Evolutionary conservation across 2,797 vertebrate species (phyloP).

Genomic region (Agapornis canus): DNA sequence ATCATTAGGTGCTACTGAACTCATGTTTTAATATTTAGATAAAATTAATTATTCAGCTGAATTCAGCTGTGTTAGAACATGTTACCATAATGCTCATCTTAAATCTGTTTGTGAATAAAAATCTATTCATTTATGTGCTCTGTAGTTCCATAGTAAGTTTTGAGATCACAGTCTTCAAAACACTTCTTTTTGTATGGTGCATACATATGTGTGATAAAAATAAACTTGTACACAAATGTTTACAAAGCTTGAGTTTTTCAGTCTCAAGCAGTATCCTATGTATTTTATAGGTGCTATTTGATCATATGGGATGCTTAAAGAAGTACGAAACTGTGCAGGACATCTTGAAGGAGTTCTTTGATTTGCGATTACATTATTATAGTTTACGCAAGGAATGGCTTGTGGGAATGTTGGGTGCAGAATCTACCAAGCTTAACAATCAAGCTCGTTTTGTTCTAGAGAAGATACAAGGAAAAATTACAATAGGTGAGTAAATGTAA

Average conservation of each 20-base stretch:
- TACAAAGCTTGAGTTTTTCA: not conserved
- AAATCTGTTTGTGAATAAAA: not conserved
- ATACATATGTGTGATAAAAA: not conserved
- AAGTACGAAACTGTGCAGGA: slow-evolving; percentile 97
- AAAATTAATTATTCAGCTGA: not conserved
- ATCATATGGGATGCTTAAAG: slow-evolving; percentile 99
- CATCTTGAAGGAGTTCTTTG: slow-evolving; percentile 96
- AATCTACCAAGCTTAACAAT: slow-evolving; percentile 93
- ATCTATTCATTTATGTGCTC: not conserved
- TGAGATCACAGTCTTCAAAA: not conserved
- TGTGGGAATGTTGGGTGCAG: slow-evolving; percentile 91
- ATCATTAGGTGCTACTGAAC: not conserved
- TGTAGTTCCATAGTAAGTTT: not conserved
- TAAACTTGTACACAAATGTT: not conserved
- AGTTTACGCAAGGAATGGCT: slow-evolving; percentile 96
- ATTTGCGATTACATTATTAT: slow-evolving; percentile 94
- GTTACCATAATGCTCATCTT: not conserved
- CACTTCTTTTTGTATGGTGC: fast-evolving
- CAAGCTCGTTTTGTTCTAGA: slow-evolving; percentile 97
- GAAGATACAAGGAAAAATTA: slow-evolving; percentile 96
- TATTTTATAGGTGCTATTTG: slow-evolving; percentile 90
- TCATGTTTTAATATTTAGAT: not conserved
- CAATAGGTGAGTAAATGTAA: slow-evolving; percentile 85
- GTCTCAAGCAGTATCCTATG: not conserved
- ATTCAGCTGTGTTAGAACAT: not conserved